Conservation (phyloP, 2,797 vertebrate species). For the Mycteria americana region DNA sequence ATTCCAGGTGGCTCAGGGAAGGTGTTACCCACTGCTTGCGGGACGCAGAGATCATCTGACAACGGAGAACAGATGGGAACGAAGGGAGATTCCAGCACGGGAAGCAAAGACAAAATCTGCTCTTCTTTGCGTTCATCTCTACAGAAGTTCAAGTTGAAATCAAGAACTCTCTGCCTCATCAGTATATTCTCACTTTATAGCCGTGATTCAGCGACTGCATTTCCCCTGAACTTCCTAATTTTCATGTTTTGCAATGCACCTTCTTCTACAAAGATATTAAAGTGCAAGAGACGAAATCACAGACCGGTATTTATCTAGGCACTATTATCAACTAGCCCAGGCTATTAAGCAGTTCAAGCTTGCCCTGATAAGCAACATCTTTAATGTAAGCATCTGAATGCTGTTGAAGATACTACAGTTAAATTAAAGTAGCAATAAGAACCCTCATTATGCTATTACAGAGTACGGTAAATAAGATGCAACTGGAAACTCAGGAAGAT, state of each 20-base stretch:
- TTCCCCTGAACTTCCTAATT: neutral
- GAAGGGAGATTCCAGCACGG: neutral
- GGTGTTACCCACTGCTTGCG: fast-evolving
- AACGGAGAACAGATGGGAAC: neutral
- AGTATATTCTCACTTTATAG: neutral
- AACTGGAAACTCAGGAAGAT: constrained; percentile 25
- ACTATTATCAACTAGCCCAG: neutral
- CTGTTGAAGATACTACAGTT: neutral
- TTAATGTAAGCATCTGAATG: neutral
- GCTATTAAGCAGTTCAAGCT: constrained; percentile 32
- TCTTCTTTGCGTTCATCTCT: neutral
- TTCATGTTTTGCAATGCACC: neutral
- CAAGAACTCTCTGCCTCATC: neutral
- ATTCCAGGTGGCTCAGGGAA: neutral
- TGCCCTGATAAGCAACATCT: constrained; percentile 49
- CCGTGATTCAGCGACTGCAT: neutral
- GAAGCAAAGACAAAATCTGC: neutral
- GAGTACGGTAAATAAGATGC: neutral
- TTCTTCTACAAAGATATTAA: neutral
- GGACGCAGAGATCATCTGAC: fast-evolving
- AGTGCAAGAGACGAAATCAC: neutral
- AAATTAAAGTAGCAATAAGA: constrained; percentile 48
- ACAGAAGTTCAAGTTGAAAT: neutral
- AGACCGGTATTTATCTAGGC: neutral
- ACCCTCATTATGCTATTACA: constrained; percentile 42